Evolutionary conservation across 2,888 invertebrate genomes (phyloP), one percentile per base, ranked within the genome.

Genomic region (Pasiphila rectangulata): DNA sequence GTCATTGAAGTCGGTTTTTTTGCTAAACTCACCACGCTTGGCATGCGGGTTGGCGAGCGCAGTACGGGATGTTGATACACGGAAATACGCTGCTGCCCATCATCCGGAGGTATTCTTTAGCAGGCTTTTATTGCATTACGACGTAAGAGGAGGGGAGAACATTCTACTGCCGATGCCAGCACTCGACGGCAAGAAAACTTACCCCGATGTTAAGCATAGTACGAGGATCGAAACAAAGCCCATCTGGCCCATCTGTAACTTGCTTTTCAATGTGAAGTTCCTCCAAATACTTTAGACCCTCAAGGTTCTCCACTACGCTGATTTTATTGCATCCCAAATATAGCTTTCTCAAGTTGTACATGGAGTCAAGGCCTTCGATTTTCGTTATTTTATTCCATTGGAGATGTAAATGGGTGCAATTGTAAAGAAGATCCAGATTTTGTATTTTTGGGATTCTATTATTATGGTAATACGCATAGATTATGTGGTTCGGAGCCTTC

Each of bases 361-460:
- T 79, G 12, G 75, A 72, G 7, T 91, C 75, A 25, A 96, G 72
- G 36, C 94, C 93, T 64, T 94, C 91, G 1, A 96, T 90, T 74
- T 92, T 92, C 0, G 80, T 83, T 53, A 96, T 93, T 69, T 92
- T 92, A 69, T 96, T 96, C 83, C 93, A 94, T 78, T 94, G 95
- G 9, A 94, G 74, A 73, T 92, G 95, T 34, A 94, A 80, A 58
- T 94, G 91, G 1, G 92, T 93, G 27, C 95, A 75, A 59, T 93
- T 92, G 35, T 77, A 83, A 2, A 95, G 83, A 15, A 83, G 75
- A 36, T 92, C 86, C 4, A 97, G 69, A 63, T 95, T 94, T 70
- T 94, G 91, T 13, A 98, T 92, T 71, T 91, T 92, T 0, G 90
- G 77, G 56, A 98, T 93, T 60, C 91, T 91, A 73, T 98, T 98